Evolutionary conservation across 2,113 vertebrate genomes (phyloP), one percentile per base, ranked within the genome.

Genomic region (Phocoena sinus): DNA sequence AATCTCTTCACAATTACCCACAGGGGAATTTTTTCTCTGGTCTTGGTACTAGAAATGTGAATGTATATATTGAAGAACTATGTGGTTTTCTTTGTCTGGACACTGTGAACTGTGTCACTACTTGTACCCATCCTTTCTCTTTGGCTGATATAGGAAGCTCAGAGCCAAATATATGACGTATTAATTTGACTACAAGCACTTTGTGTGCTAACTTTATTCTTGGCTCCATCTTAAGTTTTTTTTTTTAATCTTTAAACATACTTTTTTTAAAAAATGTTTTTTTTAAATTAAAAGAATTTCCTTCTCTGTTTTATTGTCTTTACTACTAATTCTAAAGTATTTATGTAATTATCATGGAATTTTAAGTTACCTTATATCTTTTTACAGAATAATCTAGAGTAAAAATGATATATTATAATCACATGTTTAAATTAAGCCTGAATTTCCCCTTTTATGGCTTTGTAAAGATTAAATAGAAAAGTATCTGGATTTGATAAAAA

Each of bases 291-390:
- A 62, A 85, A 65, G 36, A 47, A 23, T 14, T 62, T 67, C 6
- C 38, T 62, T 67, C 4, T 47, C 44, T 53, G 36, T 38, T 12
- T 92, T 50, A 58, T 62, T 88, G 12, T 85, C 13, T n/a, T 62
- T 80, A 60, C 20, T 89, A 44, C n/a, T 71, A 89, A 89, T 94
- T 97, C 70, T 68, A n/a, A 94, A 95, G 21, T 88, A 84, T 65
- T 81, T 67, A 53, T 77, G 47, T 85, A 74, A 63, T 63, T 63
- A 80, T 87, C 33, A 41, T 15, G 15, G 11, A 60, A 65, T 81
- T 95, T 82, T 58, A 26, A 82, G 26, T 90, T 90, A 28, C 60
- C 26, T 96, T 93, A 74, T 4, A 58, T 67, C 26, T 11, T 87
- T 76, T 80, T 28, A 17, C 53, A 95, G n/a, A 82, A 58, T 14